A percentile compares a stretch with the other conserved stretches of the same genome.
Conservation (phyloP, 2,113 vertebrate species). For the Trochalopteron elliotii region DNA sequence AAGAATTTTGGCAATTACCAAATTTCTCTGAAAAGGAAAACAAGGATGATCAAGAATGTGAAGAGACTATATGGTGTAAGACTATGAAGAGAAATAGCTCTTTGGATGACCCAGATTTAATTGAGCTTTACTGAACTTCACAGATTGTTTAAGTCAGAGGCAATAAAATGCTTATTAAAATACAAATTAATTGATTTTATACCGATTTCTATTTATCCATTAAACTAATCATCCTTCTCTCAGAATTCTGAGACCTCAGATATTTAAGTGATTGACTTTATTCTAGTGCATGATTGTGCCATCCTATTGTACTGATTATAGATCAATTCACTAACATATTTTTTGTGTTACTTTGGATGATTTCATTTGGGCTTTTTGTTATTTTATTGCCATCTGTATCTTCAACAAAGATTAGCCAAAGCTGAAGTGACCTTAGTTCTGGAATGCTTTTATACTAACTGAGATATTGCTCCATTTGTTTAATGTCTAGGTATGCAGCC, state of each 20-base stretch:
- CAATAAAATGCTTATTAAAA: neutral
- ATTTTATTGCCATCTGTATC: neutral
- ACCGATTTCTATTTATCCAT: neutral
- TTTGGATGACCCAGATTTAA: neutral
- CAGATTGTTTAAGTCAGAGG: neutral
- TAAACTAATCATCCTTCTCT: neutral
- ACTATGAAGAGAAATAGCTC: neutral
- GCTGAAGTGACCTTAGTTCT: neutral
- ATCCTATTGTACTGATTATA: neutral
- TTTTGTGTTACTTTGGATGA: neutral
- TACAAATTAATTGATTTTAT: neutral
- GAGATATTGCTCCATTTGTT: neutral
- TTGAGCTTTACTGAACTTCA: neutral
- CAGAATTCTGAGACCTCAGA: neutral
- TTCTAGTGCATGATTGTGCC: neutral
- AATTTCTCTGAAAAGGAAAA: neutral
- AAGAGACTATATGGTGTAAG: neutral
- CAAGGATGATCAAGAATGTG: neutral
- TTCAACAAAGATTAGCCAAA: neutral
- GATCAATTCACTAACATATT: neutral
- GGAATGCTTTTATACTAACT: neutral
- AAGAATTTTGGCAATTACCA: neutral
- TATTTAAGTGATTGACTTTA: neutral
- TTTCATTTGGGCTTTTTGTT: fast-evolving
- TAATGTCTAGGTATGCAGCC: constrained; percentile 31